These are phyloP conservation scores for Catharus fuscescens DNA, from an alignment of 2,113 vertebrate species.

Conservation along the genomic window DNA sequence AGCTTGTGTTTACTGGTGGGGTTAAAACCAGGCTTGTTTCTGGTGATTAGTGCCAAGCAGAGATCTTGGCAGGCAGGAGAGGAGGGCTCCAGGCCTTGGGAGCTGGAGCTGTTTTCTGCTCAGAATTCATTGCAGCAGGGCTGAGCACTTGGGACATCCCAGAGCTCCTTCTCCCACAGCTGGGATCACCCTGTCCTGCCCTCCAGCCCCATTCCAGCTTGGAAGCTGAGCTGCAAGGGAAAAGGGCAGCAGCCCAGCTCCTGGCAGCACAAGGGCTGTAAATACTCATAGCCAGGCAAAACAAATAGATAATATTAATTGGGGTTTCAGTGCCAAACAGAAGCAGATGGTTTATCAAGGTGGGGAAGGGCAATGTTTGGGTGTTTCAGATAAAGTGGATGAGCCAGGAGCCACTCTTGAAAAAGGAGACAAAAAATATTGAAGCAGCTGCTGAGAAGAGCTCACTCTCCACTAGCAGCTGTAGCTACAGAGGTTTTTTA, in stretches of 20 bases:
- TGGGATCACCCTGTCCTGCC: background rate
- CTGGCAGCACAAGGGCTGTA: background rate
- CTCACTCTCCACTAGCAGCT: background rate
- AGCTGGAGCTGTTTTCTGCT: background rate
- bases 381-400: background rate
- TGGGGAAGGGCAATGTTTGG: background rate
- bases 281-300: background rate
- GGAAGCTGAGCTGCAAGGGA: background rate
- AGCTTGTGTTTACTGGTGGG: background rate
- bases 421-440: background rate
- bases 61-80: background rate
- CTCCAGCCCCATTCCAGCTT: background rate
- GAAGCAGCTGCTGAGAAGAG: background rate
- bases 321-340: background rate
- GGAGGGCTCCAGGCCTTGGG: background rate
- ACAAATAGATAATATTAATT: background rate
- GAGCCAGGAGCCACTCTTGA: background rate
- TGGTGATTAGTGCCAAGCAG: background rate
- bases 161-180: background rate
- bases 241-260: background rate
- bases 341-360: background rate
- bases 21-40: background rate
- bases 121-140: background rate
- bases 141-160: rapidly evolving
- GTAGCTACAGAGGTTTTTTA: background rate